Evolutionary conservation across 2,797 vertebrate species (phyloP), one percentile per base, ranked within the genome.

Genomic region (Sebastes vulpes): DNA sequence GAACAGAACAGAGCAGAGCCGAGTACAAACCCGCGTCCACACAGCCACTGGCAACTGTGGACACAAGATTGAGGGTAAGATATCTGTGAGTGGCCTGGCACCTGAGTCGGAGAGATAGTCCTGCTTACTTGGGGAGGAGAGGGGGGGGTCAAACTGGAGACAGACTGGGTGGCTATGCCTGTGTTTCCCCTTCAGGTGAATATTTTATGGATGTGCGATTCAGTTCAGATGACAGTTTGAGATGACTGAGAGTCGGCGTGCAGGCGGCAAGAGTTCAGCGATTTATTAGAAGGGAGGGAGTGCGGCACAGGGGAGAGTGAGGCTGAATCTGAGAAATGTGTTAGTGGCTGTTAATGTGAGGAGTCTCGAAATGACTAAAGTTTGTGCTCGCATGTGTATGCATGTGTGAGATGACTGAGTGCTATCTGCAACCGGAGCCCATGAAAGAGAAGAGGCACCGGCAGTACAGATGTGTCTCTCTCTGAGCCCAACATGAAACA

Each of bases 401-500:
- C 64, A 31, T 63, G 74, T 61, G 58, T 26, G 67, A 79, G 59
- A 26, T 53, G 86, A 88, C 82, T 77, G 90, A 79, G 71, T 11
- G 69, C 63, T 82, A 23, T 78, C 88, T 87, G 50, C 74, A 75
- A 84, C 73, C 81, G 64, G 81, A 89, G 93, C 90, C 90, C 90
- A 94, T 93, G 93, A 94, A 87, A 92, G 96, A 92, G 92, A 90
- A 85, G 91, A 90, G 92, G 94, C 93, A 92, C 90, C 89, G 77
- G 89, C 84, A 87, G 91, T 91, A 92, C 93, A 94, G 91, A 93
- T 89, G 89, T 90, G 82, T 92, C 83, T 91, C 83, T 92, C 94
- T 94, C 84, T 23, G 89, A 94, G 92, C 91, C 91, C 93, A 86
- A 96, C 94, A 95, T 94, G 92, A 95, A 92, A 75, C 87, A 93